A percentile compares a stretch with the other conserved stretches of the same genome.
Conservation (phyloP, 2,113 vertebrate species). For the Etheostoma cragini region DNA sequence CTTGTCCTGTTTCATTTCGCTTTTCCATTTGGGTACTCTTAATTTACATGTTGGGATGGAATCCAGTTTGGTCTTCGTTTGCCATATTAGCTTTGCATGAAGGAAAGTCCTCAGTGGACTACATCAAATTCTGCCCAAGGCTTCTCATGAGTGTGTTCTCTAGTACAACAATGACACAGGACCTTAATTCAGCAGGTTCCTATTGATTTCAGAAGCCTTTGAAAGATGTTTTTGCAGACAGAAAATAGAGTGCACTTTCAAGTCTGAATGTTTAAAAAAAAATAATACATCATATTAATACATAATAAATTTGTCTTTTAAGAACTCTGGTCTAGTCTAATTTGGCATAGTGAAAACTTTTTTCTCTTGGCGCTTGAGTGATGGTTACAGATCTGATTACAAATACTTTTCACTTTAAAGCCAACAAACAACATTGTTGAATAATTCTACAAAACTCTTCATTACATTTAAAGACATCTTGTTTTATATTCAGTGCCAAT, state of each 20-base stretch:
- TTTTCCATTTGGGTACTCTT: conserved; percentile 37
- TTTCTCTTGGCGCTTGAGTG: not conserved
- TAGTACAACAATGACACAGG: not conserved
- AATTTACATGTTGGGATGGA: conserved; percentile 53
- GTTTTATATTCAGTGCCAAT: not conserved
- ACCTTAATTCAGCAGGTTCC: not conserved
- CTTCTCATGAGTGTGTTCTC: not conserved
- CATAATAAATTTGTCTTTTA: not conserved
- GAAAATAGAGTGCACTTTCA: not conserved
- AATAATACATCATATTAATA: not conserved
- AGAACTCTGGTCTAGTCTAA: not conserved
- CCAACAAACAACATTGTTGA: not conserved
- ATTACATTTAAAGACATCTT: not conserved
- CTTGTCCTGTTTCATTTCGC: conserved; percentile 24
- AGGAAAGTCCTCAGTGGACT: conserved; percentile 5
- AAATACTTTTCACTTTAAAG: not conserved
- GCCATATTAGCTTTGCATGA: conserved; percentile 15
- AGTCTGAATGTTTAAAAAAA: not conserved
- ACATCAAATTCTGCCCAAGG: conserved; percentile 27
- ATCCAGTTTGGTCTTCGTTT: conserved; percentile 35
- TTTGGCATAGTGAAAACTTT: not conserved
- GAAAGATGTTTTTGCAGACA: conserved; percentile 5
- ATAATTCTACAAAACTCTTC: not conserved
- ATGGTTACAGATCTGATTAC: not conserved
- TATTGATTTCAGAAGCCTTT: conserved; percentile 20